Conservation (phyloP, 2,888 invertebrate genomes). For the Melipona bicolor region DNA sequence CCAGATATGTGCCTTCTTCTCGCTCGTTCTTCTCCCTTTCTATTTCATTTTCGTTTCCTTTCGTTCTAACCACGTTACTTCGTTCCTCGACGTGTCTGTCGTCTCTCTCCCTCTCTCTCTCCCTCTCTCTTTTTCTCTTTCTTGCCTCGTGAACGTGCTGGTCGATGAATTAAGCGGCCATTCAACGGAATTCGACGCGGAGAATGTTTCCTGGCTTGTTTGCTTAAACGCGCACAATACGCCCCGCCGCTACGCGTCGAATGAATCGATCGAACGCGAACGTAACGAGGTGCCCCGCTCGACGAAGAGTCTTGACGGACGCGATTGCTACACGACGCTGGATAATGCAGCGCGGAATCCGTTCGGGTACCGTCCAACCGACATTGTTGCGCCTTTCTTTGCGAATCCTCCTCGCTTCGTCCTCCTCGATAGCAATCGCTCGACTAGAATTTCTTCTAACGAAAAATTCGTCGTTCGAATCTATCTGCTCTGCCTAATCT, state of each 20-base stretch:
- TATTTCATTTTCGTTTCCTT: slow-evolving; percentile 27
- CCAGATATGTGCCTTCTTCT: slow-evolving; percentile 35
- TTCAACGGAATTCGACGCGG: slow-evolving; percentile 64
- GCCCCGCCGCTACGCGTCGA: slow-evolving; percentile 36
- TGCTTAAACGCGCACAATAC: slow-evolving; percentile 67
- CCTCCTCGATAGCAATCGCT: not conserved
- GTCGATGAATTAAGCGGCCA: slow-evolving; percentile 66
- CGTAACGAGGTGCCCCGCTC: slow-evolving; percentile 47
- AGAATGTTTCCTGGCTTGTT: slow-evolving; percentile 67
- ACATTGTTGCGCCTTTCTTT: not conserved
- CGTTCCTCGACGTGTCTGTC: not conserved
- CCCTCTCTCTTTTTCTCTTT: not conserved
- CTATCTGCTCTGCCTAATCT: not conserved
- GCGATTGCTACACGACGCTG: slow-evolving; percentile 51
- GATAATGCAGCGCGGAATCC: slow-evolving; percentile 54
- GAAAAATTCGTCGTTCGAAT: not conserved
- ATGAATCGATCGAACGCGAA: slow-evolving; percentile 55
- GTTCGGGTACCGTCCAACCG: slow-evolving; percentile 22
- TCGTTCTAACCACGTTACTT: slow-evolving; percentile 39
- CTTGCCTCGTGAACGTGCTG: not conserved
- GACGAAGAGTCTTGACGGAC: slow-evolving; percentile 38
- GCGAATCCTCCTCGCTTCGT: not conserved
- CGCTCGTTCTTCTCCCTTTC: slow-evolving; percentile 20
- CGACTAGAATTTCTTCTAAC: not conserved
- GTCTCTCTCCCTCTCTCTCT: not conserved